phyloP scores from a whole-genome alignment of 1,140 invertebrate species.

The Brachionus koreanus region DNA sequence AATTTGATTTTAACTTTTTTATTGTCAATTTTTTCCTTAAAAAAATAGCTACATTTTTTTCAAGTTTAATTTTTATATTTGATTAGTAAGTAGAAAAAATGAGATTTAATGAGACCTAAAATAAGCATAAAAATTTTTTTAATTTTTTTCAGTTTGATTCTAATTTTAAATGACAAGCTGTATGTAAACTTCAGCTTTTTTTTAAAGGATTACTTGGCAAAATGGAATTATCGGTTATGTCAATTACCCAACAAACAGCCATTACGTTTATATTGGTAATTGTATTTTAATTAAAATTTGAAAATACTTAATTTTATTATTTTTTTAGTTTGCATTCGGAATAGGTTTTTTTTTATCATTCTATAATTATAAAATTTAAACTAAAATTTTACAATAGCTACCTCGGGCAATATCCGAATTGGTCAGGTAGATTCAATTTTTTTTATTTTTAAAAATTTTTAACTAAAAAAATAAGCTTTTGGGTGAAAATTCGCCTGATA shows the following conservation, averaged over 20 bases:
- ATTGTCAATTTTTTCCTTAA: too few relatives aligned
- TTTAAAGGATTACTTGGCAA: not conserved
- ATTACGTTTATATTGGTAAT: not conserved
- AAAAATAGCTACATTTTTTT: too few relatives aligned
- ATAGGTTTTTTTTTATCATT: not conserved
- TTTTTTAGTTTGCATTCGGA: conserved; percentile 11
- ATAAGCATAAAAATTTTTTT: too few relatives aligned
- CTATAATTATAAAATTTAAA: too few relatives aligned
- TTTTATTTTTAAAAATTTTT: not conserved
- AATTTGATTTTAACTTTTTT: too few relatives aligned
- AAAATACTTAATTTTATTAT: not conserved
- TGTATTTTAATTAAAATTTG: not conserved
- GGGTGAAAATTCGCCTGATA: not conserved
- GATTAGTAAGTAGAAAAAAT: too few relatives aligned
- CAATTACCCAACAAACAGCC: not conserved
- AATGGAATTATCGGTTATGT: conserved; percentile 9
- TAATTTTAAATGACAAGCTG: too few relatives aligned
- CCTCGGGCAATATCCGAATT: conserved; percentile 9
- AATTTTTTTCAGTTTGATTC: too few relatives aligned
- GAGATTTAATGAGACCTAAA: too few relatives aligned
- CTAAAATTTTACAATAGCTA: too few relatives aligned
- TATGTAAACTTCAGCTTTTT: too few relatives aligned
- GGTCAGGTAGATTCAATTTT: not conserved
- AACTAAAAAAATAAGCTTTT: not conserved
- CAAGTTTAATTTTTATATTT: too few relatives aligned